Base-by-base conservation (phyloP, 2,113 vertebrate genomes). In the Nestor notabilis region DNA sequence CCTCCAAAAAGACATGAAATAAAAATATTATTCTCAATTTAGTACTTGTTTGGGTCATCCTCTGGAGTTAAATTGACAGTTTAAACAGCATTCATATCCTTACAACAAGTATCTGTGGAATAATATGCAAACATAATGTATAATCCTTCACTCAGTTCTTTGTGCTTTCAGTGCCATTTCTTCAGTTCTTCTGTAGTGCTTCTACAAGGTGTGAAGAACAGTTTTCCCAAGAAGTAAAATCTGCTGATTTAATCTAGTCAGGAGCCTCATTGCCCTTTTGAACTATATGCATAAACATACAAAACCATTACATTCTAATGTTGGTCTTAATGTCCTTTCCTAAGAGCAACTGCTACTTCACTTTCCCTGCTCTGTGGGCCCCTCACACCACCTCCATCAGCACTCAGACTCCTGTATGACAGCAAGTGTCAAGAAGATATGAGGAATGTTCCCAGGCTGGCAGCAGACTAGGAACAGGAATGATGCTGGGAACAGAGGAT, bases 401-500 rank as follows among this genome's bases (percentile, higher is more conserved):
- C 16, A 47, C 69, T 83, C 68, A 21, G 41, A 68, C n/a, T 65
- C 58, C 58, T 74, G 64, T 33, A 47, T 3, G 6, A 37, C 23
- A 41, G 5, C 0, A 4, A 12, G 16, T 49, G 66, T 47, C 33
- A 9, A 41, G 53, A 63, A 37, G 12, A 29, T 43, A 25, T 37
- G 37, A 90, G 31, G 17, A 80, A 0, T 7, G 21, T 46, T 35
- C 37, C 43, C 60, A 35, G 58, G 15, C 12, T 49, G 56, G 46
- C 78, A 85, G 46, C 1, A 1, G 23, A 23, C 50, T 76, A 49
- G 63, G 27, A 83, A 44, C 25, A 35, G 29, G 31, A 82, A 63
- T 0, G 1, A 65, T 28, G 23, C 39, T 27, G 35, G 66, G 58
- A 86, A 56, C 8, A 31, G 0, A n/a, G 18, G 10, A 35, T 29